These are phyloP conservation scores for Sisor rabdophorus DNA, from an alignment of 2,113 vertebrate species.

Conservation along the genomic window DNA sequence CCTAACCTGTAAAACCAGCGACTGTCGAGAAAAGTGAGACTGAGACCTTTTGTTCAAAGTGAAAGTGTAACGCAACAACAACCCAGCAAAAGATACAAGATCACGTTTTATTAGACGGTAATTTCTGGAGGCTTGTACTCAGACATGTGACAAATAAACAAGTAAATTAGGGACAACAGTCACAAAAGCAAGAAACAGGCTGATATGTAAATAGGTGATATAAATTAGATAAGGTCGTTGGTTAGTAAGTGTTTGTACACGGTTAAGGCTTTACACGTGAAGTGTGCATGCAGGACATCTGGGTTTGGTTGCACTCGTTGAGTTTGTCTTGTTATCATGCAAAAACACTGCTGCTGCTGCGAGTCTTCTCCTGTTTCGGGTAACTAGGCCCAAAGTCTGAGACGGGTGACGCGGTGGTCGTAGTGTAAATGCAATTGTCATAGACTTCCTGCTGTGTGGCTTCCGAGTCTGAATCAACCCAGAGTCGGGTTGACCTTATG, in stretches of 20 bases:
- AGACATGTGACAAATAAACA: constrained; percentile 28
- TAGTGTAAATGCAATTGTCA: constrained; percentile 47
- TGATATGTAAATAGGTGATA: constrained; percentile 48
- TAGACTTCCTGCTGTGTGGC: constrained; percentile 3
- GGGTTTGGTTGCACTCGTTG: constrained; percentile 60
- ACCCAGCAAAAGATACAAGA: constrained; percentile 19
- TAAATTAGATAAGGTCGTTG: constrained; percentile 54
- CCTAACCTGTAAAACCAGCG: constrained; percentile 8
- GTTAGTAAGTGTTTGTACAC: constrained; percentile 55
- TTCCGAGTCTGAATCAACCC: neutral
- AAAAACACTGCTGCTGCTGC: constrained; percentile 40
- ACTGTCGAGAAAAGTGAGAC: neutral
- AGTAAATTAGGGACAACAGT: constrained; percentile 20
- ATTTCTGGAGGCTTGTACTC: constrained; percentile 22
- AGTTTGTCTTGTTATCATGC: constrained; percentile 65
- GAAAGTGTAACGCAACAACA: neutral
- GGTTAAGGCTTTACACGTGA: constrained; percentile 51
- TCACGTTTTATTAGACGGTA: constrained; percentile 37
- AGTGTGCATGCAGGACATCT: constrained; percentile 56
- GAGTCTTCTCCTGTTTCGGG: neutral
- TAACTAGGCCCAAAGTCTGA: constrained; percentile 18
- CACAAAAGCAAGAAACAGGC: constrained; percentile 54
- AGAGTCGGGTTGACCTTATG: neutral
- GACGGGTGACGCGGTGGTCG: constrained; percentile 30
- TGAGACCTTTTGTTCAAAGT: neutral